These are phyloP conservation scores for Murina feae DNA, from an alignment of 2,113 vertebrate species.

Conservation along the genomic window DNA sequence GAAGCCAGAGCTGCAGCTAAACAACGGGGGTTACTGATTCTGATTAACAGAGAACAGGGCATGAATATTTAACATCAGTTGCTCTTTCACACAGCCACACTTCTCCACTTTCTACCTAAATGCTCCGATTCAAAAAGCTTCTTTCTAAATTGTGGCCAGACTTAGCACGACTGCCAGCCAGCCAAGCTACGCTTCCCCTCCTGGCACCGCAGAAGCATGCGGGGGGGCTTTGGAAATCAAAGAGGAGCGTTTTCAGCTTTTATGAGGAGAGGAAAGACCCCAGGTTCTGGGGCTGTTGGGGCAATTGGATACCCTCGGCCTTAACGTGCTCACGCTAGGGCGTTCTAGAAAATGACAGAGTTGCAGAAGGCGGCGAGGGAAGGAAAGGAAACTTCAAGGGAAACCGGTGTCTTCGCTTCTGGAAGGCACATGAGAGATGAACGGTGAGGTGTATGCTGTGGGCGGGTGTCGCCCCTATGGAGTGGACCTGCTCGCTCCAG, in stretches of 20 bases:
- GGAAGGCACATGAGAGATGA: neutral
- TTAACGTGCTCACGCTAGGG: neutral
- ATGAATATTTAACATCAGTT: constrained; percentile 64
- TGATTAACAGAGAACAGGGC: constrained; percentile 25
- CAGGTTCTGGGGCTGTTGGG: neutral
- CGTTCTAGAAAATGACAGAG: neutral
- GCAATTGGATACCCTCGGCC: neutral
- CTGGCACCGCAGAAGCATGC: neutral
- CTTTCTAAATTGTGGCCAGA: constrained; percentile 46
- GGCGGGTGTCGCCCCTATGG: fast-evolving
- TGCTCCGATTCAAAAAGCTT: constrained; percentile 49
- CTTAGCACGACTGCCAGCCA: constrained; percentile 29
- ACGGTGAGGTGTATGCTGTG: fast-evolving
- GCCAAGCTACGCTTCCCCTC: neutral
- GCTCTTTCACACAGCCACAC: constrained; percentile 46
- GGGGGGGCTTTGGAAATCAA: neutral
- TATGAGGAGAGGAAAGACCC: neutral
- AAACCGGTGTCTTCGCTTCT: neutral
- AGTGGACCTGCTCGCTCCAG: neutral
- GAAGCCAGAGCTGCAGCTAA: constrained; percentile 36
- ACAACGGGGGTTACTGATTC: constrained; percentile 20
- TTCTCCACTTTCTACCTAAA: constrained; percentile 57
- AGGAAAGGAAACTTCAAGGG: neutral
- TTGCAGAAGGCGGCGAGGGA: neutral
- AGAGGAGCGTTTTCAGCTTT: neutral